These are phyloP conservation scores for Heterotilapia buettikoferi DNA, from an alignment of 2,113 vertebrate species.

Conservation along the genomic window DNA sequence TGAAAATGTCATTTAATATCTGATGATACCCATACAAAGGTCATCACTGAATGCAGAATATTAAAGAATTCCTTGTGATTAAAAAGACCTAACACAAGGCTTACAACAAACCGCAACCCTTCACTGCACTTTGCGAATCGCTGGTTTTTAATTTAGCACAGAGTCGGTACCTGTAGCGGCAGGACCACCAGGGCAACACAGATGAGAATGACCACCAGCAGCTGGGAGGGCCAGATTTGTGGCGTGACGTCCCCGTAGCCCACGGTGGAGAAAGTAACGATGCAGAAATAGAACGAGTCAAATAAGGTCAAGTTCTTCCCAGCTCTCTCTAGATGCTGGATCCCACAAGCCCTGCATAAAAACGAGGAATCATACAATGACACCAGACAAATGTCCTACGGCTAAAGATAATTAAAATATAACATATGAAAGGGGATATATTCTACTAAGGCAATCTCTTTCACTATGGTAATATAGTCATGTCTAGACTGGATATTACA, in stretches of 20 bases:
- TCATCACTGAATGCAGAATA: background rate
- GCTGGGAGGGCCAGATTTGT: conserved; percentile 95
- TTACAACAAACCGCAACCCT: background rate
- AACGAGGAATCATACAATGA: background rate
- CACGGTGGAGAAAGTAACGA: conserved; percentile 98
- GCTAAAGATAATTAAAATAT: background rate
- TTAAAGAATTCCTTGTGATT: background rate
- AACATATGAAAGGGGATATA: background rate
- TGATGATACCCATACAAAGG: background rate
- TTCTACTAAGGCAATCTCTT: background rate
- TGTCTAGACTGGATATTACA: background rate
- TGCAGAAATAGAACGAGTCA: conserved; percentile 97
- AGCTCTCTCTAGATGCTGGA: conserved; percentile 93
- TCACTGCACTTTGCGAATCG: background rate
- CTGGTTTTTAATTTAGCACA: background rate
- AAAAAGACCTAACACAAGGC: background rate
- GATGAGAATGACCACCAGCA: conserved; percentile 97
- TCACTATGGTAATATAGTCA: background rate
- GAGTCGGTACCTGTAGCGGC: conserved; percentile 82
- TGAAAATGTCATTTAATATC: background rate
- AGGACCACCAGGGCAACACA: conserved; percentile 95
- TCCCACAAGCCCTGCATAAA: conserved; percentile 80
- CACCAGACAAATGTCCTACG: background rate
- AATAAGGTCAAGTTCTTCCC: conserved; percentile 88
- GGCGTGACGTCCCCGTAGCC: conserved; percentile 95